Evolutionary conservation across 2,888 invertebrate species (phyloP).

Genomic region (Hypena proboscidalis): DNA sequence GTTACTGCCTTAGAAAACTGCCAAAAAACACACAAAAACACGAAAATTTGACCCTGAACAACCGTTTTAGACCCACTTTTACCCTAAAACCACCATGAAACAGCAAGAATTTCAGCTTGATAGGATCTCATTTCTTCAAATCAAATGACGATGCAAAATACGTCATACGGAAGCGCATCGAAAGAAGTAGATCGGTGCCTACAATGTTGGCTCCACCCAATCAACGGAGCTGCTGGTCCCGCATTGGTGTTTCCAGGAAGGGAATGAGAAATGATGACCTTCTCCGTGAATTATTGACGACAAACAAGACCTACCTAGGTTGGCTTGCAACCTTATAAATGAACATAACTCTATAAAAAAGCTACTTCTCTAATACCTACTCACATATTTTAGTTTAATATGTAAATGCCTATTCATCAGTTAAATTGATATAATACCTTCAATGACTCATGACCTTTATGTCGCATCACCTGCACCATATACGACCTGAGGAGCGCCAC

Average conservation of each 20-base stretch:
- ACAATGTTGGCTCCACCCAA: conserved; percentile 70
- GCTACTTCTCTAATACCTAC: neutral
- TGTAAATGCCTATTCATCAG: neutral
- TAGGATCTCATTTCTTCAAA: neutral
- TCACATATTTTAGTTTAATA: neutral
- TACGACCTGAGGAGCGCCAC: too few relatives aligned
- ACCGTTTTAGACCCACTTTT: neutral
- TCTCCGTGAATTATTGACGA: conserved; percentile 58
- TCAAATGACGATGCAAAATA: conserved; percentile 32
- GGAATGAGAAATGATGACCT: conserved; percentile 65
- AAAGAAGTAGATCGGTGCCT: conserved; percentile 57
- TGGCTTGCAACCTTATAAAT: conserved; percentile 36
- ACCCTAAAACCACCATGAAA: neutral
- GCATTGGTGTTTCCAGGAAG: conserved; percentile 68
- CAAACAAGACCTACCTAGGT: conserved; percentile 53
- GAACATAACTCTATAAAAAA: conserved; percentile 24
- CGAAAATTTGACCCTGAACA: conserved; percentile 8
- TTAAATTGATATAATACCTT: too few relatives aligned
- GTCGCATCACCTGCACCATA: too few relatives aligned
- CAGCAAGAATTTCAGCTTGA: neutral
- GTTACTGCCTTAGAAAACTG: conserved; percentile 58
- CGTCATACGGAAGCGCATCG: conserved; percentile 54
- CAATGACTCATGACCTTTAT: too few relatives aligned
- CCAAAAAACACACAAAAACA: conserved; percentile 40
- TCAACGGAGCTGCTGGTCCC: conserved; percentile 50